These are phyloP conservation scores for Drosophila micromelanica DNA, from an alignment of 1,140 invertebrate genomes.

Conservation along the genomic window DNA sequence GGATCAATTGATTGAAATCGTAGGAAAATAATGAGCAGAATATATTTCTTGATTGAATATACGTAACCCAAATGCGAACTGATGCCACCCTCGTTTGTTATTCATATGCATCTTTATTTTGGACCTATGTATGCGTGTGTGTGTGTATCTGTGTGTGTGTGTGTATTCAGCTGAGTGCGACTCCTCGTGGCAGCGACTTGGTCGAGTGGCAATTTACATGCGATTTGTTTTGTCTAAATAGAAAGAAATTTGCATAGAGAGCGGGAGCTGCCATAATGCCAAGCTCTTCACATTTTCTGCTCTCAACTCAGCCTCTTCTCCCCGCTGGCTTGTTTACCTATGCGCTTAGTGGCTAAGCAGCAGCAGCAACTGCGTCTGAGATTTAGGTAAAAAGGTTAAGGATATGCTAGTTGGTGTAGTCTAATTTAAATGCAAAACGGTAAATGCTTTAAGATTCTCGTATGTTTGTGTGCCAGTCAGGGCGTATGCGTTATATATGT, in stretches of 20 bases:
- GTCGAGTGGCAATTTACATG: constrained; percentile 79
- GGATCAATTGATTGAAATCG: too few species aligned
- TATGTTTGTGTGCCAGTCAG: constrained; percentile 1
- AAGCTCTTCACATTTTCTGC: constrained; percentile 40
- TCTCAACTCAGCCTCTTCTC: not conserved
- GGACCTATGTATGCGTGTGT: not conserved
- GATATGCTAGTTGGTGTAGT: constrained; percentile 63
- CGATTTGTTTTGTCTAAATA: constrained; percentile 72
- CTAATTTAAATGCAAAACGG: constrained; percentile 73
- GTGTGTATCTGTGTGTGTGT: constrained; percentile 22
- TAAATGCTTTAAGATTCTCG: constrained; percentile 12
- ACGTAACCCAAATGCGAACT: not conserved
- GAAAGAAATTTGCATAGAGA: constrained; percentile 66
- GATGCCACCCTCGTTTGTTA: constrained; percentile 7
- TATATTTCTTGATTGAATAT: not conserved
- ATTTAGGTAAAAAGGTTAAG: constrained; percentile 81
- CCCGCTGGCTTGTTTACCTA: constrained; percentile 51
- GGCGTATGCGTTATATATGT: constrained; percentile 66
- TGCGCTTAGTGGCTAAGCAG: constrained; percentile 56
- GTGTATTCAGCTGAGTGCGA: constrained; percentile 40
- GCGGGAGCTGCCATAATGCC: constrained; percentile 66
- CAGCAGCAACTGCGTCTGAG: constrained; percentile 50
- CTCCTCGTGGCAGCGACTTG: constrained; percentile 46
- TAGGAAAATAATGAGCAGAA: not conserved
- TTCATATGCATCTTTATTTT: constrained; percentile 9